These are phyloP conservation scores for Cyprinodon brontotheroides DNA, from an alignment of 2,113 vertebrate genomes.

Conservation along the genomic window DNA sequence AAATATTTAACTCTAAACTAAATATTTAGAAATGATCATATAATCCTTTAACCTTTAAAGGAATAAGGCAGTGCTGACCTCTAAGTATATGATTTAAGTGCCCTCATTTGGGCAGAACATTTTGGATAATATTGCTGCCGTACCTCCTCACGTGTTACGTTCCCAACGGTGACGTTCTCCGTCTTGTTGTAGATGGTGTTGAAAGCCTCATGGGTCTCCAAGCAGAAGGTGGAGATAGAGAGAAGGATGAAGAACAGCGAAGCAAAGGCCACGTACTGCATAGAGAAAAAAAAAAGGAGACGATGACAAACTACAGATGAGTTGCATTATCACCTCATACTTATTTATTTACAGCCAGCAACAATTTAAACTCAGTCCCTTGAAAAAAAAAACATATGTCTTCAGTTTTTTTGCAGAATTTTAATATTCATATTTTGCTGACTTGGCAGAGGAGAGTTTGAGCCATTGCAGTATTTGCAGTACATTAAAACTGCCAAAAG, in stretches of 20 bases:
- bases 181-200: constrained; percentile 94
- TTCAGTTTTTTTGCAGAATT: neutral
- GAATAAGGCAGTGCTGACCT: neutral
- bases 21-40: no score
- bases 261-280: constrained; percentile 91
- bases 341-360: neutral
- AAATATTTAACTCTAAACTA: no score
- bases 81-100: neutral
- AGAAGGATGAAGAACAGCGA: constrained; percentile 98
- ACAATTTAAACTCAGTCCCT: neutral
- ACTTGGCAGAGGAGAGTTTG: constrained; percentile 18
- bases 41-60: neutral
- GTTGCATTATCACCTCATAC: constrained; percentile 1
- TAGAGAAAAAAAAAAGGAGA: constrained; percentile 23
- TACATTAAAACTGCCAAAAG: constrained; percentile 34
- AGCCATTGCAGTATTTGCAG: constrained; percentile 52
- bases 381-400: neutral
- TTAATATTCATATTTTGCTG: constrained; percentile 8
- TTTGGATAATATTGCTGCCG: neutral
- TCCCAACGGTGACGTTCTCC: constrained; percentile 85
- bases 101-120: no score
- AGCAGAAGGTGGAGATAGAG: constrained; percentile 98
- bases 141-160: constrained; percentile 83
- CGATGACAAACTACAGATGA: neutral
- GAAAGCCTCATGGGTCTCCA: constrained; percentile 98